phyloP scores from a whole-genome alignment of 1,140 invertebrate species.

The Atta colombica region DNA sequence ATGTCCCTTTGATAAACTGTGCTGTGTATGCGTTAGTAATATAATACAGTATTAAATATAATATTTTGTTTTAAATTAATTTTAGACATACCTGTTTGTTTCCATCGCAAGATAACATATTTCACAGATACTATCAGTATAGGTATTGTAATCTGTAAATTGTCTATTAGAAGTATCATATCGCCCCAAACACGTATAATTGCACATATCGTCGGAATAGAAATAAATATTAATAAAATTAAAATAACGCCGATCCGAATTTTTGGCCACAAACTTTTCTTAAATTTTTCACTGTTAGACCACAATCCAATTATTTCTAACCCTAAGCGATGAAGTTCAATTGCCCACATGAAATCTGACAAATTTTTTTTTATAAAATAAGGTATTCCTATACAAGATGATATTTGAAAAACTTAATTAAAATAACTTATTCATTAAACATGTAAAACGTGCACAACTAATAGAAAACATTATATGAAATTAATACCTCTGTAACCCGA shows the following conservation, averaged over 20 bases:
- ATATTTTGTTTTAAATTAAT: background rate
- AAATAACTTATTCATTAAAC: too few relatives aligned
- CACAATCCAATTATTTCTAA: background rate
- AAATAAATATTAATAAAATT: background rate
- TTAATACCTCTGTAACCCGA: slow-evolving; percentile 17
- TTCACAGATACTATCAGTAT: background rate
- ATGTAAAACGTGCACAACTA: background rate
- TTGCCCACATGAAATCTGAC: background rate
- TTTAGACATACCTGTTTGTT: slow-evolving; percentile 12
- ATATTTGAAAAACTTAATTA: too few relatives aligned
- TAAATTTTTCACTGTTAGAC: background rate
- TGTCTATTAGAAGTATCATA: slow-evolving; percentile 8
- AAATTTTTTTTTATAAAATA: too few relatives aligned
- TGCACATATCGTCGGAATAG: background rate
- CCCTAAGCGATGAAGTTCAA: background rate
- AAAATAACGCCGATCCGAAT: background rate
- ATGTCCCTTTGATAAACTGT: too few relatives aligned
- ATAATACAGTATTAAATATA: background rate
- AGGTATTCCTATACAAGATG: too few relatives aligned
- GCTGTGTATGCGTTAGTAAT: background rate
- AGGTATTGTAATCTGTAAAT: slow-evolving; percentile 16
- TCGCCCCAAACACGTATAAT: background rate
- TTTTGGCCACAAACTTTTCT: background rate
- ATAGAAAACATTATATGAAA: background rate
- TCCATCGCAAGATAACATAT: background rate